These are phyloP conservation scores for Passer montanus DNA, from an alignment of 2,113 vertebrate species.

Conservation along the genomic window DNA sequence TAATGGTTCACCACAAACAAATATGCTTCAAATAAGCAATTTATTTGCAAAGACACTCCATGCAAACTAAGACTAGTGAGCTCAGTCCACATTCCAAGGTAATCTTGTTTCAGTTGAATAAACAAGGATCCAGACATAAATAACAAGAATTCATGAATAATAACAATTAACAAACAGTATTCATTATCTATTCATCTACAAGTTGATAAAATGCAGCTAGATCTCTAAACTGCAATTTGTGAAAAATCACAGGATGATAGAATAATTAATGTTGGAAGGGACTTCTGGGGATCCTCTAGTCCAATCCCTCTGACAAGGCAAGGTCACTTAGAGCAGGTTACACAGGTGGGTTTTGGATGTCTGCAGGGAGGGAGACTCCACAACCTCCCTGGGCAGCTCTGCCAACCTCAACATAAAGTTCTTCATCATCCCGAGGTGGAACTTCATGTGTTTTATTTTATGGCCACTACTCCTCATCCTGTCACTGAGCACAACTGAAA, in stretches of 20 bases:
- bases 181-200: background rate
- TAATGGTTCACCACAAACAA: background rate
- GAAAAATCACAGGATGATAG: background rate
- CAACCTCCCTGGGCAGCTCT: background rate
- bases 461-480: background rate
- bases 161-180: background rate
- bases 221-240: background rate
- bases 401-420: background rate
- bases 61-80: background rate
- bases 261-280: background rate
- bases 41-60: background rate
- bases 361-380: background rate
- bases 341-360: background rate
- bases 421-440: accelerated
- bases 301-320: background rate
- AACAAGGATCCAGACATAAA: background rate
- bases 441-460: background rate
- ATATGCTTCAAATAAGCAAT: background rate
- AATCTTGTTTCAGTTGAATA: background rate
- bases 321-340: background rate
- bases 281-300: background rate
- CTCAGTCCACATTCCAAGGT: background rate
- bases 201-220: background rate
- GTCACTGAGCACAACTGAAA: background rate
- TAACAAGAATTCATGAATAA: background rate